Conservation (phyloP, 1,140 invertebrate genomes). For the Conus betulinus region DNA sequence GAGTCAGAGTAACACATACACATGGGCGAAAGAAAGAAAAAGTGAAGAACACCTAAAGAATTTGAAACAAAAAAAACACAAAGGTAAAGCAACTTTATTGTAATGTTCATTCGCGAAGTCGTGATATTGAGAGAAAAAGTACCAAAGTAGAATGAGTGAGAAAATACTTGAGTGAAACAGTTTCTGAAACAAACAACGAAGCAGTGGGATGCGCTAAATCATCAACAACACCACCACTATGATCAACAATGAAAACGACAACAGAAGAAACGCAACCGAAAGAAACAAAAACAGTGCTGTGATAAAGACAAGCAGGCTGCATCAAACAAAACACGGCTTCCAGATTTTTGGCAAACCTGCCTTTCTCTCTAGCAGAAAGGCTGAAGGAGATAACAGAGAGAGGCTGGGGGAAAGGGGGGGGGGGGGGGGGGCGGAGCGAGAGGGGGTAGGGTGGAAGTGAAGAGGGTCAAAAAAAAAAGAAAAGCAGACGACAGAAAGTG, state of each 20-base stretch:
- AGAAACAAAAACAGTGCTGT: neutral
- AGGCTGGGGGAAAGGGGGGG: neutral
- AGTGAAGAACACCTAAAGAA: too few relatives aligned
- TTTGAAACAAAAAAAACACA: too few relatives aligned
- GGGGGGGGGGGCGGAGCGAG: neutral
- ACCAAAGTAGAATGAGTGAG: too few relatives aligned
- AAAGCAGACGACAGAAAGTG: neutral
- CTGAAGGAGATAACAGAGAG: neutral
- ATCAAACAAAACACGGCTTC: neutral
- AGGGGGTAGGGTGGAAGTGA: neutral
- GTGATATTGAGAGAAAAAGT: too few relatives aligned
- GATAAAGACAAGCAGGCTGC: neutral
- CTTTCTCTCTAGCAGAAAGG: neutral
- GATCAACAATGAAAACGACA: neutral
- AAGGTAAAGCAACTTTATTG: too few relatives aligned
- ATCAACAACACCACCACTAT: neutral
- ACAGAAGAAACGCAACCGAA: neutral
- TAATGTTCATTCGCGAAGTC: too few relatives aligned
- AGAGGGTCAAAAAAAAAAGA: neutral
- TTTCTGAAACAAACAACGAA: too few relatives aligned
- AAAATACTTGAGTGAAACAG: too few relatives aligned
- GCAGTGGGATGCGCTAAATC: too few relatives aligned
- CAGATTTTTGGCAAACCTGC: neutral
- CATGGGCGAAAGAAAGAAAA: too few relatives aligned
- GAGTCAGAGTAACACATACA: too few relatives aligned